Evolutionary conservation across 2,888 invertebrate genomes (phyloP).

Genomic region (Cataglyphis livida): DNA sequence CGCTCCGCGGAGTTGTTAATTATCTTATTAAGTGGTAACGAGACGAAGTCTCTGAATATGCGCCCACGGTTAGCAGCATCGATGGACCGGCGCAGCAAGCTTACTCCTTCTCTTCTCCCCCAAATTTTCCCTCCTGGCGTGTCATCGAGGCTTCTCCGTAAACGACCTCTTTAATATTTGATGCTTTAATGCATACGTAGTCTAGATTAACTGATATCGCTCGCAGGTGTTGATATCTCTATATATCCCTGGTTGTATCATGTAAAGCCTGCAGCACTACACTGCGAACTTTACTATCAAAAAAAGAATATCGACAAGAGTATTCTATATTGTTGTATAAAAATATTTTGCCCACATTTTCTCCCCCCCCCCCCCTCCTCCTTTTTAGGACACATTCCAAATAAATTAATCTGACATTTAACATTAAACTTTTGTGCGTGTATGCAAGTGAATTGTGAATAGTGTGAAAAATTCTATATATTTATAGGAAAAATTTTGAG

Average conservation of each 20-base stretch:
- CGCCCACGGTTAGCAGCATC: conserved; percentile 20
- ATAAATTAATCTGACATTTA: not conserved
- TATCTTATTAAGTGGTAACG: conserved; percentile 63
- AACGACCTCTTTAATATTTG: conserved; percentile 37
- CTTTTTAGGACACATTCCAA: too few species aligned
- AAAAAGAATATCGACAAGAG: not conserved
- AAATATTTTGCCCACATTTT: not conserved
- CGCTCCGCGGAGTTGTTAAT: conserved; percentile 59
- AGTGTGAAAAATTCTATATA: not conserved
- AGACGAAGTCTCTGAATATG: conserved; percentile 40
- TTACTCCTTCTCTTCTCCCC: not conserved
- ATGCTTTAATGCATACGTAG: conserved; percentile 52
- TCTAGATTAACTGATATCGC: conserved; percentile 26
- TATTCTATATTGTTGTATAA: not conserved
- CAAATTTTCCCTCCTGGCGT: conserved; percentile 29
- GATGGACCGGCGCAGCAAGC: conserved; percentile 32
- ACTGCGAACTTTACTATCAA: not conserved
- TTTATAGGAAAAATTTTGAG: not conserved
- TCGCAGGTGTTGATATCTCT: conserved; percentile 18
- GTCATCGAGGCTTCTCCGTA: conserved; percentile 29
- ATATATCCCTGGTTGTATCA: not conserved
- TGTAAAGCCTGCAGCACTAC: not conserved
- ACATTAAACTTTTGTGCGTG: not conserved
- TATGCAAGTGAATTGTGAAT: not conserved
- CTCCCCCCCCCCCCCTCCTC: too few species aligned